A percentile compares a stretch with the other conserved stretches of the same genome.
phyloP scores from a whole-genome alignment of 2,113 vertebrate species.

The Percina caprodes region DNA sequence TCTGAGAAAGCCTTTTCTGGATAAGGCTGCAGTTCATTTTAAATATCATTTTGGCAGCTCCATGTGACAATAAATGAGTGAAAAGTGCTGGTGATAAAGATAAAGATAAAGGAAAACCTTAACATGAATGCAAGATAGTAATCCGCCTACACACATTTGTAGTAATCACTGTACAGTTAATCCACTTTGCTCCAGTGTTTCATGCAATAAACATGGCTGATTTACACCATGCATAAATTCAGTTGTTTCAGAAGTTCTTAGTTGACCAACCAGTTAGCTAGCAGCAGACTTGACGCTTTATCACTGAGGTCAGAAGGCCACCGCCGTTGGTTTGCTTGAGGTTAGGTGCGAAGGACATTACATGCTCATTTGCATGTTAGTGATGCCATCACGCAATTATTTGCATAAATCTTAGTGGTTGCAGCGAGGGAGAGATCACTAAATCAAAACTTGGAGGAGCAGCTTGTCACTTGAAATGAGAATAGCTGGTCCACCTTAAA shows the following conservation, averaged over 20 bases:
- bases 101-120: constrained; percentile 16
- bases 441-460: no score
- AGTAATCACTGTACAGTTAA: constrained; percentile 11
- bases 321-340: not conserved
- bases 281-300: constrained; percentile 1
- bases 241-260: constrained; percentile 7
- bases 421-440: no score
- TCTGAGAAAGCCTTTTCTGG: constrained; percentile 15
- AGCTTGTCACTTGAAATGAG: no score
- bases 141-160: constrained; percentile 12
- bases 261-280: not conserved
- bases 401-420: no score
- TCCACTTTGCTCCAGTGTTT: constrained; percentile 13
- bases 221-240: not conserved
- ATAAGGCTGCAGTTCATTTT: constrained; percentile 10
- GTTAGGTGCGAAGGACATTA: no score
- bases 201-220: constrained; percentile 1
- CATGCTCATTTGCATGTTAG: no score
- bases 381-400: no score
- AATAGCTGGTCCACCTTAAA: no score
- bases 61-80: not conserved
- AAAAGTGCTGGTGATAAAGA: not conserved
- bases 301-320: not conserved
- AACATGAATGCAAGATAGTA: constrained; percentile 2
- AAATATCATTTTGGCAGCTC: constrained; percentile 19